Percentiles rank a stretch among this genome's conserved stretches.
These are phyloP conservation scores for Meteorus colon DNA, from an alignment of 2,888 invertebrate genomes.

Conservation along the genomic window DNA sequence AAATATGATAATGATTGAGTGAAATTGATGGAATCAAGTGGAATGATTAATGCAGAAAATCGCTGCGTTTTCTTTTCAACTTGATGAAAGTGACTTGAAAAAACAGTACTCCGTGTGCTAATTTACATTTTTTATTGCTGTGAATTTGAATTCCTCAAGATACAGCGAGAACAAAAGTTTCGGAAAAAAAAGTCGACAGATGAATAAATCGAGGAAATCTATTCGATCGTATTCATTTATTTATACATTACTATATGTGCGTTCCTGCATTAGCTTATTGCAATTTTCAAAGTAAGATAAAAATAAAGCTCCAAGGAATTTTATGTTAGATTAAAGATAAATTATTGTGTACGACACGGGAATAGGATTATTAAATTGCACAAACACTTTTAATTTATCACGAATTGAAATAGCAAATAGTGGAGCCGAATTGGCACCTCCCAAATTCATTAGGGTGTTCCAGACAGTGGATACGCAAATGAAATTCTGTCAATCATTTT, in stretches of 20 bases:
- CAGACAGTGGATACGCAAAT: constrained; percentile 67
- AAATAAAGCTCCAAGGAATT: constrained; percentile 2
- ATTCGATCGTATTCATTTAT: neutral
- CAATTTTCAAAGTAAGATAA: constrained; percentile 9
- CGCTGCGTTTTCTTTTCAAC: constrained; percentile 63
- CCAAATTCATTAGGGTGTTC: constrained; percentile 72
- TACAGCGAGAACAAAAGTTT: constrained; percentile 60
- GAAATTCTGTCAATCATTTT: neutral
- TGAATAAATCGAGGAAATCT: constrained; percentile 2
- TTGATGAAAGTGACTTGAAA: constrained; percentile 58
- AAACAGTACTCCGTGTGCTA: constrained; percentile 66
- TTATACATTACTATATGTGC: neutral
- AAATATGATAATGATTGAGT: constrained; percentile 8
- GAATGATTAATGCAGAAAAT: constrained; percentile 54
- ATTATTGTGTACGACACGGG: constrained; percentile 32
- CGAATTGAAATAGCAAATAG: constrained; percentile 18
- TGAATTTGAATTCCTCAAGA: constrained; percentile 66
- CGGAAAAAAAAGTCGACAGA: neutral
- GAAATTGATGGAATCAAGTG: constrained; percentile 18
- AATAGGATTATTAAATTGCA: constrained; percentile 34
- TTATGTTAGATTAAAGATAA: constrained; percentile 6
- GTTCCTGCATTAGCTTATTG: neutral
- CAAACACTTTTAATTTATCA: constrained; percentile 13
- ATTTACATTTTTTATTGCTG: constrained; percentile 72
- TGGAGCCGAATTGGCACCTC: constrained; percentile 48